Base-by-base conservation (phyloP, 2,888 invertebrate genomes). In the Coenonympha arcania region DNA sequence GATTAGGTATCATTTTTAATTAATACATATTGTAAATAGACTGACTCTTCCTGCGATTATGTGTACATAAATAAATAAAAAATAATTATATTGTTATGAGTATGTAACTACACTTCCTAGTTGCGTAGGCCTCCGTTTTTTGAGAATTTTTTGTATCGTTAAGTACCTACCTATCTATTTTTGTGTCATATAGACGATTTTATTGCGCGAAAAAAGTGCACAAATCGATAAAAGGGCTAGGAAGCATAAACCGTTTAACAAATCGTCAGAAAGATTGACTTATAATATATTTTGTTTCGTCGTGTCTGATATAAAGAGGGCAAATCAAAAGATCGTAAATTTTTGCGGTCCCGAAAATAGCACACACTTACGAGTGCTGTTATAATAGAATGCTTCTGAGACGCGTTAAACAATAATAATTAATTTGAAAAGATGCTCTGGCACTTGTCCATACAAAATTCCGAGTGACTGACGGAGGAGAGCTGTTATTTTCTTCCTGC, bases 371-470 rank as follows among this genome's bases (percentile, higher is more conserved):
- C 64, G 59, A 71, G 71, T 74, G 76, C 70, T 78, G 75, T 79
- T 83, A 77, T 84, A 81, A 77, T 75, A 78, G 73, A 75, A 81
- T 76, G 70, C 70, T 79, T 79, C 76, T 78, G 73, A 78, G 73
- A 66, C 68, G 71, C 72, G 78, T 80, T 79, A 79, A 84, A 84
- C 76, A 80, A 83, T 85, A 80, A 83, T 85, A 84, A 86, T 85
- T 85, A 83, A 84, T 83, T 77, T 79, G 73, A 77, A 76, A 82
- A 81, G 76, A 79, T 73, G 64, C 69, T 66, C 67, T 85, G 85
- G 84, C 85, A 80, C 66, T 62, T 64, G 63, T 75, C 84, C 83
- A 84, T 69, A 61, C 62, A 67, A 67, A 77, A 79, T 76, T 77
- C 75, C 70, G 63, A 54, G 39, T 49, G 48, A 33, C 47, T 54